Percentiles rank a stretch among this genome's conserved stretches.
phyloP scores from a whole-genome alignment of 2,113 vertebrate species.

The Dasyornis broadbenti region DNA sequence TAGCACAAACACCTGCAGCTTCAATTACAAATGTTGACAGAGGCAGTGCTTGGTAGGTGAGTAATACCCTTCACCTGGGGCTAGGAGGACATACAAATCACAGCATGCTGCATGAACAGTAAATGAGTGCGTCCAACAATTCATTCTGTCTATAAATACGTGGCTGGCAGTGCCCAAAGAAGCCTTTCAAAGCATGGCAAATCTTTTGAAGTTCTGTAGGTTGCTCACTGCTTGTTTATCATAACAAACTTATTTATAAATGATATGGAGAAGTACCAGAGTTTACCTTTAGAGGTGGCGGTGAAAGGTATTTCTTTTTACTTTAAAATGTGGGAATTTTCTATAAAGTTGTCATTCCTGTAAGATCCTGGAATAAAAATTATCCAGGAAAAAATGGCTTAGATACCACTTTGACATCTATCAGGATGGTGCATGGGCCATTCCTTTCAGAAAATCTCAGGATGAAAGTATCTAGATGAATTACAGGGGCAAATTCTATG shows the following conservation, averaged over 20 bases:
- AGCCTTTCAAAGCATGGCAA: neutral
- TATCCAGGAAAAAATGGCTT: neutral
- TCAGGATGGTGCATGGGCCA: no score
- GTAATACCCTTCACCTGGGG: neutral
- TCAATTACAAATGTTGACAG: neutral
- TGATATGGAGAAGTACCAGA: neutral
- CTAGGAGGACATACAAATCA: neutral
- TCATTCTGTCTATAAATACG: neutral
- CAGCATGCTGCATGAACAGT: rapidly evolving
- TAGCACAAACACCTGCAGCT: neutral
- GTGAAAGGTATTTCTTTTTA: neutral
- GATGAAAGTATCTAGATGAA: neutral
- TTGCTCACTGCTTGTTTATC: neutral
- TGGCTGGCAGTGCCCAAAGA: neutral
- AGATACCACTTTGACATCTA: neutral
- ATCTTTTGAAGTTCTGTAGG: neutral
- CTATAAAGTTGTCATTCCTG: neutral
- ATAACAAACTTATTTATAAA: neutral
- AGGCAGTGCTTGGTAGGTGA: neutral
- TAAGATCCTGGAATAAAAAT: neutral
- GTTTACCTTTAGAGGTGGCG: neutral
- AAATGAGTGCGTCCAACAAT: neutral
- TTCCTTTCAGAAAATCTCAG: neutral
- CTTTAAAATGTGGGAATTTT: neutral
- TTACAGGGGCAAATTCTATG: neutral